phyloP scores from a whole-genome alignment of 2,888 invertebrate genomes.

The Pollenia angustigena region DNA sequence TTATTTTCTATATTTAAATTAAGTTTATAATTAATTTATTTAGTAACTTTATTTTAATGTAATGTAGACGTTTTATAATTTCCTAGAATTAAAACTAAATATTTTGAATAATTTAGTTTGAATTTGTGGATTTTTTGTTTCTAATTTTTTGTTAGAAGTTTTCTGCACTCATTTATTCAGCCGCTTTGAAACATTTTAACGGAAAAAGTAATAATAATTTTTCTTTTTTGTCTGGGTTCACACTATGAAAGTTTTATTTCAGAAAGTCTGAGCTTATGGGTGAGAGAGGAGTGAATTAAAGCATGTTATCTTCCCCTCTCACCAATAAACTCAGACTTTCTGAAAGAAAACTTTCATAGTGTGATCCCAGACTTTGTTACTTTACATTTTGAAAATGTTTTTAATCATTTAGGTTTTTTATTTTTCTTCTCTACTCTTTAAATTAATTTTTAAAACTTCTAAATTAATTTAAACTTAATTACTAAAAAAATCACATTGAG shows the following conservation, averaged over 20 bases:
- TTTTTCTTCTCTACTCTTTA: neutral
- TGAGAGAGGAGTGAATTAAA: too few relatives aligned
- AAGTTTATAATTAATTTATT: constrained; percentile 45
- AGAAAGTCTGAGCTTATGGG: too few relatives aligned
- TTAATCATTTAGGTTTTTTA: neutral
- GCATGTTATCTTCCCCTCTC: too few relatives aligned
- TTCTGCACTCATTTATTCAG: constrained; percentile 74
- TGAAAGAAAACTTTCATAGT: too few relatives aligned
- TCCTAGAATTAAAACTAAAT: constrained; percentile 35
- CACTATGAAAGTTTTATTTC: too few relatives aligned
- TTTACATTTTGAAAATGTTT: constrained; percentile 65
- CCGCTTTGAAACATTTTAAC: constrained; percentile 39
- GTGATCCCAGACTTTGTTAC: too few relatives aligned
- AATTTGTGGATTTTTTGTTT: constrained; percentile 20
- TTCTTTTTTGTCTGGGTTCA: too few relatives aligned
- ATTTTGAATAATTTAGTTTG: constrained; percentile 66
- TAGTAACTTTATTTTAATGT: constrained; percentile 64
- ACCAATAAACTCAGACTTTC: too few relatives aligned
- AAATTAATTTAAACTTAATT: constrained; percentile 76
- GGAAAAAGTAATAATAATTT: constrained; percentile 38
- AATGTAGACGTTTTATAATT: constrained; percentile 1
- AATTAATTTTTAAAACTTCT: constrained; percentile 43
- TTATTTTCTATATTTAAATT: constrained; percentile 52
- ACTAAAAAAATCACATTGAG: constrained; percentile 83
- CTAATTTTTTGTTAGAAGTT: constrained; percentile 72